These are phyloP conservation scores for Vanessa atalanta DNA, from an alignment of 1,140 invertebrate genomes.

Conservation along the genomic window DNA sequence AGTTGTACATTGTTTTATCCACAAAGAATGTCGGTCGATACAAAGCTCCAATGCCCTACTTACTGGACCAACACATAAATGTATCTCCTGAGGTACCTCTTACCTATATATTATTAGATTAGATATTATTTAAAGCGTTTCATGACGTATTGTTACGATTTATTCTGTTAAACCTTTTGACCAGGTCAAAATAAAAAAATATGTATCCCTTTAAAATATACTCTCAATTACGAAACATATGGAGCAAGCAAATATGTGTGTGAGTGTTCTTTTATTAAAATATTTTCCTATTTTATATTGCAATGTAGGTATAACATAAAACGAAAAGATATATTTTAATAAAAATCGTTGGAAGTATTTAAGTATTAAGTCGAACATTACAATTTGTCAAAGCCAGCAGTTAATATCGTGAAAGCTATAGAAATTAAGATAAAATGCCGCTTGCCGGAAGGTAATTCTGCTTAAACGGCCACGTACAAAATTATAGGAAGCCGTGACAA, in stretches of 20 bases:
- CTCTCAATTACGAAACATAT: too few relatives aligned
- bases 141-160: too few relatives aligned
- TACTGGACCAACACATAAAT: slow-evolving; percentile 32
- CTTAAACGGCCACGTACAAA: slow-evolving; percentile 76
- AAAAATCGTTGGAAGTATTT: slow-evolving; percentile 2
- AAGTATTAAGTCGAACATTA: slow-evolving; percentile 35
- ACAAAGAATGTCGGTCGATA: slow-evolving; percentile 53
- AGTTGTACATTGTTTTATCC: slow-evolving; percentile 52
- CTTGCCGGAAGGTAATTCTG: slow-evolving; percentile 66
- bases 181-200: too few relatives aligned
- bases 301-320: neutral
- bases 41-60: slow-evolving; percentile 48
- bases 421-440: slow-evolving; percentile 78
- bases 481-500: slow-evolving; percentile 77
- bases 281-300: neutral
- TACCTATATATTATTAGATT: neutral
- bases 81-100: slow-evolving; percentile 9
- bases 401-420: slow-evolving; percentile 49
- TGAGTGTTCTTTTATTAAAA: neutral
- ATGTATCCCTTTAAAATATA: too few relatives aligned
- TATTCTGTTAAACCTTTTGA: too few relatives aligned
- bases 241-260: too few relatives aligned
- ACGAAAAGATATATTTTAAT: neutral
- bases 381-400: slow-evolving; percentile 44
- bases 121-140: neutral